phyloP scores from a whole-genome alignment of 2,888 invertebrate species.

The Carabus problematicus region DNA sequence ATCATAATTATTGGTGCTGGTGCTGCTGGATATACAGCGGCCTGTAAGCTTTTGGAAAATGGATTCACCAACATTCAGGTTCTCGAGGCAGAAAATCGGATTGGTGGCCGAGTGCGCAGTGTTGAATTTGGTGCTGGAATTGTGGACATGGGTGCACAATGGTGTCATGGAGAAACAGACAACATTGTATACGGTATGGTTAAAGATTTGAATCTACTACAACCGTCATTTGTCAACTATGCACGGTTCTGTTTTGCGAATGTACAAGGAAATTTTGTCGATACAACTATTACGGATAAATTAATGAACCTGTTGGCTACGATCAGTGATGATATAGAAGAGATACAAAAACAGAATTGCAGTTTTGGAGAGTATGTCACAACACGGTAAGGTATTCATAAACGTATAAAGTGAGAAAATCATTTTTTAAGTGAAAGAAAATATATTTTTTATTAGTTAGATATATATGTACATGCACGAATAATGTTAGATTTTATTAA shows the following conservation, averaged over 20 bases:
- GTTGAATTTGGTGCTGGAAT: slow-evolving; percentile 47
- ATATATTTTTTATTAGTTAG: not conserved
- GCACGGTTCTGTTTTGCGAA: slow-evolving; percentile 18
- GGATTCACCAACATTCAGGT: slow-evolving; percentile 61
- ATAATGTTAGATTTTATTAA: too few relatives aligned
- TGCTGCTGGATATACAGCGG: slow-evolving; percentile 66
- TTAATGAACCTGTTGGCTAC: slow-evolving; percentile 3
- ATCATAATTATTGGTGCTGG: slow-evolving; percentile 68
- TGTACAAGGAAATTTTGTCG: slow-evolving; percentile 23
- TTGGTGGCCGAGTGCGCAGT: slow-evolving; percentile 55
- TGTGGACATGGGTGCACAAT: slow-evolving; percentile 55
- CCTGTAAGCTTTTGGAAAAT: slow-evolving; percentile 59
- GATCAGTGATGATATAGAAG: slow-evolving; percentile 20
- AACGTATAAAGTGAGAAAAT: not conserved
- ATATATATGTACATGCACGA: not conserved
- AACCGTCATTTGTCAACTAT: slow-evolving; percentile 55
- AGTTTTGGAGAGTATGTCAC: slow-evolving; percentile 27
- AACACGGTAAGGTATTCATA: slow-evolving; percentile 24
- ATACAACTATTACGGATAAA: slow-evolving; percentile 9
- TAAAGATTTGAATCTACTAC: slow-evolving; percentile 52
- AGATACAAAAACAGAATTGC: slow-evolving; percentile 17
- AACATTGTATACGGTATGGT: slow-evolving; percentile 56
- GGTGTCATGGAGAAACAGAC: slow-evolving; percentile 57
- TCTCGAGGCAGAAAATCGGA: slow-evolving; percentile 57
- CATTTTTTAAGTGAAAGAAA: not conserved